A percentile compares a stretch with the other conserved stretches of the same genome.
phyloP scores from a whole-genome alignment of 1,140 invertebrate species.

The Psilanteris sp. region DNA sequence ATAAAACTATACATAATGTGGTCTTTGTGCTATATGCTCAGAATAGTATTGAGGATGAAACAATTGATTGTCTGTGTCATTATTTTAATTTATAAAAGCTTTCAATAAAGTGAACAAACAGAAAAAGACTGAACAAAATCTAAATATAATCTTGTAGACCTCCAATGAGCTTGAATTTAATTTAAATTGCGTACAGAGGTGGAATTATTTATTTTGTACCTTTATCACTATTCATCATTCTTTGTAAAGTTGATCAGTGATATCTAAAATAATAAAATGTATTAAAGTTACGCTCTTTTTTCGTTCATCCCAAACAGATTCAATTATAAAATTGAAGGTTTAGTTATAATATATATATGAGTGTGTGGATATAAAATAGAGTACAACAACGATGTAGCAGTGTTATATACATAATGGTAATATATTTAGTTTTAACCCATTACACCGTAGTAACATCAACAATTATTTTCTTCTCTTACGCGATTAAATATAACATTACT shows the following conservation, averaged over 20 bases:
- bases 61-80: too few species aligned
- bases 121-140: constrained; percentile 34
- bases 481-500: constrained; percentile 71
- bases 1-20: too few species aligned
- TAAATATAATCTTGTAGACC: constrained; percentile 20
- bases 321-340: too few species aligned
- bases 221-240: constrained; percentile 8
- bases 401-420: constrained; percentile 73
- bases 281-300: constrained; percentile 1
- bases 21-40: neutral
- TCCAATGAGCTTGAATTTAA: constrained; percentile 2
- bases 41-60: too few species aligned
- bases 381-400: constrained; percentile 30
- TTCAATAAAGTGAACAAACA: constrained; percentile 7
- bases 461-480: constrained; percentile 70
- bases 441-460: constrained; percentile 77
- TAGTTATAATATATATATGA: too few species aligned
- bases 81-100: too few species aligned
- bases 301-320: neutral
- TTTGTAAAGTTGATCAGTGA: constrained; percentile 38
- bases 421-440: constrained; percentile 77
- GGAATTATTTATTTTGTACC: constrained; percentile 53
- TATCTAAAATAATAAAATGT: constrained; percentile 44
- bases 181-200: constrained; percentile 7
- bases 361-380: too few species aligned